Percentiles rank a stretch among this genome's conserved stretches.
Evolutionary conservation across 64 coral and sea anemone genomes (phyloP).

Genomic region (Dendrophyllia cribrosa): DNA sequence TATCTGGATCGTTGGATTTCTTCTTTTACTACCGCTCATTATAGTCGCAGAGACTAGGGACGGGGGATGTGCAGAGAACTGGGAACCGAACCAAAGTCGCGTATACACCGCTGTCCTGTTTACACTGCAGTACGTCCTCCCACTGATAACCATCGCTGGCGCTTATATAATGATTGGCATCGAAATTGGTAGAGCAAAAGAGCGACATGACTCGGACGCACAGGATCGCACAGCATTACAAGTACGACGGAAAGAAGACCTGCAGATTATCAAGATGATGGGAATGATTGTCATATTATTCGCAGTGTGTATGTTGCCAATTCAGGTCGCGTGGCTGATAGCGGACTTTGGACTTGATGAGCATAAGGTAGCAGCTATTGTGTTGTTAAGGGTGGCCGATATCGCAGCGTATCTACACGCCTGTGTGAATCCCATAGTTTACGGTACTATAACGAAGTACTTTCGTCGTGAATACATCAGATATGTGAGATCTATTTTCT

Average conservation of each 20-base stretch:
- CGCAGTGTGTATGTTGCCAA: constrained; percentile 57
- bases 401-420: constrained; percentile 70
- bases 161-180: constrained; percentile 31
- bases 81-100: neutral
- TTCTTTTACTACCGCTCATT: constrained; percentile 17
- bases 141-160: constrained; percentile 3
- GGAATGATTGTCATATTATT: constrained; percentile 64
- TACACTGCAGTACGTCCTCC: constrained; percentile 15
- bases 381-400: constrained; percentile 54
- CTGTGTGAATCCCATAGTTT: constrained; percentile 66
- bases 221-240: constrained; percentile 5
- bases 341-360: constrained; percentile 55
- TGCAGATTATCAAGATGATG: constrained; percentile 67
- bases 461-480: constrained; percentile 58
- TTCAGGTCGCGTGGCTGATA: constrained; percentile 60
- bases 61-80: neutral
- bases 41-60: neutral
- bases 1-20: constrained; percentile 10
- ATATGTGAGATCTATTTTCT: constrained; percentile 50
- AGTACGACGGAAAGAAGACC: constrained; percentile 47
- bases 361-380: constrained; percentile 5
- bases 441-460: constrained; percentile 62
- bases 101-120: neutral
- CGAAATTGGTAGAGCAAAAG: constrained; percentile 5
- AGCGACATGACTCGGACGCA: neutral